Evolutionary conservation across 1,140 invertebrate genomes (phyloP).

Genomic region (Drosophila ambigua): DNA sequence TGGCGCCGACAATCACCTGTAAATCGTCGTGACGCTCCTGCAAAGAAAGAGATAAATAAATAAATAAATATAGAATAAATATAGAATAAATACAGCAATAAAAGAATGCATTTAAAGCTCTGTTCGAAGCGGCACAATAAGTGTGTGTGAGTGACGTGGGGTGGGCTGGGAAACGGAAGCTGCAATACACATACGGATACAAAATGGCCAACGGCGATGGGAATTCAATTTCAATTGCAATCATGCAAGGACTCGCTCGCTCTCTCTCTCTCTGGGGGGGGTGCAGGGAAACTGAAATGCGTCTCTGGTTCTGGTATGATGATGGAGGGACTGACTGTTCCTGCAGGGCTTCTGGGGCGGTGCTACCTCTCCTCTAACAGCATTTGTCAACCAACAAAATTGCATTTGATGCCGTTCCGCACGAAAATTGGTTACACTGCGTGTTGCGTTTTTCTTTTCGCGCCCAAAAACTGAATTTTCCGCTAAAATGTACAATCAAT

Average conservation of each 20-base stretch:
- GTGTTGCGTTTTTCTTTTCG: slow-evolving; percentile 31
- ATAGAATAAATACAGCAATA: no score
- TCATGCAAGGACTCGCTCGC: slow-evolving; percentile 40
- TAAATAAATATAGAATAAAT: slow-evolving; percentile 2
- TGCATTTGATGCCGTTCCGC: slow-evolving; percentile 53
- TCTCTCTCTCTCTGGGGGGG: neutral
- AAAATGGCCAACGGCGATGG: slow-evolving; percentile 52
- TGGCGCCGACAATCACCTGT: slow-evolving; percentile 79
- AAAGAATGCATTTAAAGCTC: slow-evolving; percentile 28
- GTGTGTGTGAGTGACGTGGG: neutral
- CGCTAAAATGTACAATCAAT: slow-evolving; percentile 58
- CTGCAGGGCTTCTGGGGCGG: neutral
- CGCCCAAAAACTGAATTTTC: slow-evolving; percentile 43
- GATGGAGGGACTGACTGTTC: slow-evolving; percentile 3
- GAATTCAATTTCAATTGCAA: slow-evolving; percentile 72
- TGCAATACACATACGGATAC: slow-evolving; percentile 24
- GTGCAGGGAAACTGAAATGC: slow-evolving; percentile 30
- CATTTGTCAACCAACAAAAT: slow-evolving; percentile 78
- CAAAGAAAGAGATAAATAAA: slow-evolving; percentile 23
- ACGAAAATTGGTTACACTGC: neutral
- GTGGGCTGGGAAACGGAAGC: slow-evolving; percentile 37
- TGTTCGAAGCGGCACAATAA: slow-evolving; percentile 25
- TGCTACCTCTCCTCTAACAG: slow-evolving; percentile 58
- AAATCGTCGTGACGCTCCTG: slow-evolving; percentile 83
- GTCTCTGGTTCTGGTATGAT: neutral